Conservation (phyloP, 2,797 vertebrate species). For the Liasis olivaceus region DNA sequence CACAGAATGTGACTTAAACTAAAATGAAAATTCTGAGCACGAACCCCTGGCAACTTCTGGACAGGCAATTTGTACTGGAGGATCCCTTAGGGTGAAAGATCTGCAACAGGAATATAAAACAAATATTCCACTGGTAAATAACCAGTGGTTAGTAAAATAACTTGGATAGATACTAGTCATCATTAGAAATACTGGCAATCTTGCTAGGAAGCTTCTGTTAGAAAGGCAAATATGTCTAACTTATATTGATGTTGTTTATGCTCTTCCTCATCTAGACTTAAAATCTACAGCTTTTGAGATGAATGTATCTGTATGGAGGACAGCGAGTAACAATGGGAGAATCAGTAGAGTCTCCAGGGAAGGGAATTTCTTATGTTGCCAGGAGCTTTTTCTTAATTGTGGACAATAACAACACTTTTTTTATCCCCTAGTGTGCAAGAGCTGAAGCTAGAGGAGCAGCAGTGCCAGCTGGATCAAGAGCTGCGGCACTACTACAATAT, state of each 20-base stretch:
- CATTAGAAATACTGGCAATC: too few relatives aligned
- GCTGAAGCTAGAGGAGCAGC: slow-evolving; percentile 90
- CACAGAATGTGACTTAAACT: neutral
- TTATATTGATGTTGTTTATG: neutral
- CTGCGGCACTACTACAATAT: slow-evolving; percentile 82
- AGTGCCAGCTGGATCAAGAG: slow-evolving; percentile 86
- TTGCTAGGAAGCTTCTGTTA: neutral
- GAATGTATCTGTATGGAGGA: neutral
- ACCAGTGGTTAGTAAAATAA: neutral
- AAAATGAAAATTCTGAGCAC: neutral
- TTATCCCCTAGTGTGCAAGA: slow-evolving; percentile 81
- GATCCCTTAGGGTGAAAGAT: neutral
- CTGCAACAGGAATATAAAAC: neutral
- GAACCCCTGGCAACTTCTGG: neutral
- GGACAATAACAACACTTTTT: neutral
- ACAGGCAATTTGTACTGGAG: neutral
- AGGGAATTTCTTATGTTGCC: neutral
- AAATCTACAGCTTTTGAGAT: neutral
- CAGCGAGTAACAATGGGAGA: neutral
- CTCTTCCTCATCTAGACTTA: neutral
- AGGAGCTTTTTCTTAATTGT: neutral
- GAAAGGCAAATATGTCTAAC: neutral
- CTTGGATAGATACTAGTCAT: neutral
- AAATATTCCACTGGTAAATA: neutral
- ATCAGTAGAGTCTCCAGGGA: neutral